Conservation (phyloP, 1,140 invertebrate species). For the Trinorchestia longiramus region DNA sequence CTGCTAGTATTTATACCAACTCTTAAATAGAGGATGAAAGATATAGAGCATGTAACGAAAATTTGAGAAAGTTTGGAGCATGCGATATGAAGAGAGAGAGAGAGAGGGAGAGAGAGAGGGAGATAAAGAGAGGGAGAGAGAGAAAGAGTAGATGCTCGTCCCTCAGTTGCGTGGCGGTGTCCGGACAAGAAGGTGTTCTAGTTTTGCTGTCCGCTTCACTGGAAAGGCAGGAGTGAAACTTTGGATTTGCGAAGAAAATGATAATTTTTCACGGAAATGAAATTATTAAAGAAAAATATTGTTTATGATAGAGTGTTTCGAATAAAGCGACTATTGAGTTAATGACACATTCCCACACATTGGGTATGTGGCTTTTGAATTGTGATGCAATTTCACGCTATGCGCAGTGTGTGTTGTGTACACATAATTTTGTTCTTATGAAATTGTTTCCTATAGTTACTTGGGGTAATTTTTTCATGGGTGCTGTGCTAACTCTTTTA, state of each 20-base stretch:
- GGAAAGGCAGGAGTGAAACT: neutral
- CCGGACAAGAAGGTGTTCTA: neutral
- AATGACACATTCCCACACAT: neutral
- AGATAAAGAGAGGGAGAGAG: neutral
- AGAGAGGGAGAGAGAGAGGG: neutral
- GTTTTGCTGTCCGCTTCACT: neutral
- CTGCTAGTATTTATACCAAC: too few relatives aligned
- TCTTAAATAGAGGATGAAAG: neutral
- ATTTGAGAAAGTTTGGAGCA: neutral
- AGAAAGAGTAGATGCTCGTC: neutral
- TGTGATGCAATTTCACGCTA: neutral
- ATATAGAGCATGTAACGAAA: too few relatives aligned
- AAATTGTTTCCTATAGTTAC: neutral
- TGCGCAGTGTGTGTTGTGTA: neutral
- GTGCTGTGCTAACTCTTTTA: too few relatives aligned
- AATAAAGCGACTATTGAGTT: neutral
- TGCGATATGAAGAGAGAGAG: neutral
- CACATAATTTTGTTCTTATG: neutral
- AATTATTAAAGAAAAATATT: neutral
- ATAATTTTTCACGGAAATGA: neutral
- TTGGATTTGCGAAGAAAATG: neutral
- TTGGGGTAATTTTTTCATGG: too few relatives aligned
- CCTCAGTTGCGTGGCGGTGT: neutral
- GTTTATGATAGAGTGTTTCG: neutral
- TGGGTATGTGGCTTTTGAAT: neutral